Base-by-base conservation (phyloP, 1,140 invertebrate genomes). In the Leucophenga varia region DNA sequence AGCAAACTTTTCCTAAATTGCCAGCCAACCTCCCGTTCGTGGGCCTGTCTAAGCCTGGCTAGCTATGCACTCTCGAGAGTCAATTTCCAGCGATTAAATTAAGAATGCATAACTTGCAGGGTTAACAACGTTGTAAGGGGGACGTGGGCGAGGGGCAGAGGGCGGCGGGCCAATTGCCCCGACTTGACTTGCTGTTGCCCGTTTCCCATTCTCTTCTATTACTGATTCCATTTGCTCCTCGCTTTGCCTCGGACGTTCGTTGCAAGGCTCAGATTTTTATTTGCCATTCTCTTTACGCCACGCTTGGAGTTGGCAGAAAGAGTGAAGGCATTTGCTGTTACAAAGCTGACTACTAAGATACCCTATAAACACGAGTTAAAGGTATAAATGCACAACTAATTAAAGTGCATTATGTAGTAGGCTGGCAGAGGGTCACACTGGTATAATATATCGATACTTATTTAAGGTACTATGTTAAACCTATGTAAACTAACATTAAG, bases 11-110 rank as follows among this genome's bases (percentile, higher is more conserved):
- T n/a, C n/a, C n/a, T n/a, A n/a, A n/a, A n/a, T 6, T 25, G 22
- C 10, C 22, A 25, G 22, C 22, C 22, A 25, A 6, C 22, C 22
- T 5, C 10, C 22, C 22, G 22, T 25, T 10, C 10, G 22, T 25
- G 5, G 5, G 22, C 10, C 22, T 67, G 64, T 57, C 54, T 55
- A 61, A 65, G 59, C 40, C 53, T 37, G 32, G 47, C 44, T 35
- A 54, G 50, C 43, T 52, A 47, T 40, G 44, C 55, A 50, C 45
- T 56, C 51, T 51, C 53, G 63, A 63, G 64, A 67, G 63, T 67
- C 63, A 67, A 67, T 67, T 67, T 52, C n/a, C 56, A 59, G 59
- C 63, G 64, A 67, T 67, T 67, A 67, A 67, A 67, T 67, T 67
- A 67, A 67, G 59, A 67, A 67, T 67, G 63, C 63, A 67, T 67